Evolutionary conservation across 2,797 vertebrate genomes (phyloP), one percentile per base, ranked within the genome.

Genomic region (Ctenopoma kingsleyae): DNA sequence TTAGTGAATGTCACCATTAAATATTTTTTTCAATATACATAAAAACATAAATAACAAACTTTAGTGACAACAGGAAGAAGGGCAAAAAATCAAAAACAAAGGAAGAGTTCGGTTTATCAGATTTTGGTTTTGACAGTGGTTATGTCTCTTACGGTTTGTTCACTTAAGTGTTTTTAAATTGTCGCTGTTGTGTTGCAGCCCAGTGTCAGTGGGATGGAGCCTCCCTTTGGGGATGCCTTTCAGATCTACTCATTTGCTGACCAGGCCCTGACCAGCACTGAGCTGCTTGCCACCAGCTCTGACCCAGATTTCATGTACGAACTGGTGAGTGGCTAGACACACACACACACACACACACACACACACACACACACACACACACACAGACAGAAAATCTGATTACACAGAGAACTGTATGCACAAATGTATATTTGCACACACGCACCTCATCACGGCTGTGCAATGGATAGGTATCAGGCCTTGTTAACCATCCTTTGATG

Each of bases 291-390:
- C 47, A 98, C 93, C 93, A 99, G 95, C 92, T 97, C 97, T 52
- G 98, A 99, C 91, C 98, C 97, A 91, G 97, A 98, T 92, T 99
- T 99, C 93, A 99, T 99, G 96, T 99, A 99, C 76, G 97, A 99
- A 90, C 92, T 98, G 96, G 98, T 99, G 91, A 96, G 98, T 89
- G 30, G 9, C 47, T 19, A 0, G 20, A 1, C 67, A 2, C 17
- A 6, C 55, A 30, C 61, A 51, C 59, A 9, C 60, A 20, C 49
- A 46, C 55, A 32, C 53, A 25, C 30, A 43, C 59, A n/a, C 49
- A 43, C 59, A n/a, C 49, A n/a, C n/a, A n/a, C n/a, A n/a, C n/a
- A n/a, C n/a, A 1, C 67, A 2, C 22, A 8, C 58, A 27, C 25
- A 27, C 25, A 1, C 67, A 2, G n/a, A 8, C 55, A 30, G 61